Evolutionary conservation across 2,113 vertebrate genomes (phyloP), one percentile per base, ranked within the genome.

Genomic region (Corapipo altera): DNA sequence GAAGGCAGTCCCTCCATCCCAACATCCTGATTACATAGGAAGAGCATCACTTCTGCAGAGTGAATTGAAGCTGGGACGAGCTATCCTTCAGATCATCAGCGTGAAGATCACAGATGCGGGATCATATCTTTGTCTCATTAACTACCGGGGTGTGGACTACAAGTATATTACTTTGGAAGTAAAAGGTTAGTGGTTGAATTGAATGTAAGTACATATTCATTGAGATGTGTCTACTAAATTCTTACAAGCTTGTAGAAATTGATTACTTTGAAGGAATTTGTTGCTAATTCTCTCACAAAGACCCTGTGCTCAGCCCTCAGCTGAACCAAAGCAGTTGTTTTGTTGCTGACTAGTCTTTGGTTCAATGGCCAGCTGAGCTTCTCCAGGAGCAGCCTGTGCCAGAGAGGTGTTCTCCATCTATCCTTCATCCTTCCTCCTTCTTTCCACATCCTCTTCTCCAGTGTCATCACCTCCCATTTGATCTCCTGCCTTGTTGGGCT

Each of bases 101-200:
- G 95, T 99, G 37, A 96, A 88, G 92, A 96, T 99, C 58, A 97
- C 77, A 19, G 99, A 99, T 9, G 95, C 98, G 0, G 99, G 99
- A 13, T 97, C 35, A 4, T 99, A 99, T 85, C 96, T 94, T 52
- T 99, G 99, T 80, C 78, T 98, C 65, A 97, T 99, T 74, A 74
- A 97, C 44, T 97, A 97, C 30, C 72, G 62, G 17, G 98, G 96
- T 0, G 96, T 96, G 57, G 98, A 99, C 96, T 99, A 98, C 85
- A 99, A 99, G 93, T 96, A 96, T 26, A 96, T 98, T 62, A 94
- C 28, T 24, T 96, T 99, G 85, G 93, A 98, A 67, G 98, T 99
- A 81, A 96, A 84, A 98, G 99, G 98, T 99, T 49, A 97, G 98
- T 96, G 43, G 10, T 48, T 46, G n/a, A 75, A 44, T 48, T 44